Percentiles rank a stretch among this genome's conserved stretches.
Evolutionary conservation across 2,113 vertebrate species (phyloP).

Genomic region (Tyto alba): DNA sequence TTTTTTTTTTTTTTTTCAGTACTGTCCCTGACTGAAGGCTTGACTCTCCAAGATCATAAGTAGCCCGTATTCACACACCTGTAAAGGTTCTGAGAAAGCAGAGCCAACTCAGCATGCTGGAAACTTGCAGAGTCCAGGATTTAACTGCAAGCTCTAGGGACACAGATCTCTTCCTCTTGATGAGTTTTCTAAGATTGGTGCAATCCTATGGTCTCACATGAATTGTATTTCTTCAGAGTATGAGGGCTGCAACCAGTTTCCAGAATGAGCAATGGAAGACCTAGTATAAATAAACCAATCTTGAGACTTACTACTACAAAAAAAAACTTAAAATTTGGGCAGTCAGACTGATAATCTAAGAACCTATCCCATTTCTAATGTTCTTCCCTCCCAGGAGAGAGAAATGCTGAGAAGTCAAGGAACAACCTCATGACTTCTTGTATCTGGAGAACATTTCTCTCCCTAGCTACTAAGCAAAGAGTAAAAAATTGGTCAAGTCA

Average conservation of each 20-base stretch:
- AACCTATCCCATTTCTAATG: background rate
- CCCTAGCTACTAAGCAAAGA: background rate
- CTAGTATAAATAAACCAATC: background rate
- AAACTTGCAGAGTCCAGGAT: background rate
- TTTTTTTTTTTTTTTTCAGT: background rate
- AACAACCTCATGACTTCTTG: background rate
- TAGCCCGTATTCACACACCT: background rate
- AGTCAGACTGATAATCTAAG: background rate
- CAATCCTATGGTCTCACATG: background rate
- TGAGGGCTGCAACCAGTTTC: background rate
- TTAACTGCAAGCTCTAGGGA: background rate
- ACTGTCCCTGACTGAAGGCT: background rate
- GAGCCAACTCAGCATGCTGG: background rate
- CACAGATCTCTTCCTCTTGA: background rate
- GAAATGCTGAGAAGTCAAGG: background rate
- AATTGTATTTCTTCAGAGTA: background rate
- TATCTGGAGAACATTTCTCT: background rate
- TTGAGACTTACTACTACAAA: background rate
- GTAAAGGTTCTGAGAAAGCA: background rate
- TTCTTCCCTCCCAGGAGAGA: background rate
- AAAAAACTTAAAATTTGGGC: background rate
- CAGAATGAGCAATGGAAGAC: background rate
- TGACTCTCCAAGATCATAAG: slow-evolving; percentile 11
- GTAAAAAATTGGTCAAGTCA: background rate
- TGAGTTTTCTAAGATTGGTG: background rate